Percentiles rank a stretch among this genome's conserved stretches.
Evolutionary conservation across 2,113 vertebrate species (phyloP).

Genomic region (Dipodomys ordii): DNA sequence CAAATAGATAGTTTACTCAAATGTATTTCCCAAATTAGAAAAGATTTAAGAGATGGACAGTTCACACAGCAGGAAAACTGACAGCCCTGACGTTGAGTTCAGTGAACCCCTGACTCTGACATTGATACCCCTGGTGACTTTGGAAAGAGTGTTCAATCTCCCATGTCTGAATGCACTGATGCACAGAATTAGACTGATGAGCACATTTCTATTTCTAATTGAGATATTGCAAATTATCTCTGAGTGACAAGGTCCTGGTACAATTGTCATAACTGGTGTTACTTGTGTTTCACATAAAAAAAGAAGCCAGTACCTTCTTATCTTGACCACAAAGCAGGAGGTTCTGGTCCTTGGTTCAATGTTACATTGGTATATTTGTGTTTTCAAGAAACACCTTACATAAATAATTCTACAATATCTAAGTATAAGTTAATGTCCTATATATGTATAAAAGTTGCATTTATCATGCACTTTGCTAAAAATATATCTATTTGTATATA

Average conservation of each 20-base stretch:
- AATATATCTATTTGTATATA: neutral
- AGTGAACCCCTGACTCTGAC: neutral
- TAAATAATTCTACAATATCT: neutral
- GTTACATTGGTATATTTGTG: neutral
- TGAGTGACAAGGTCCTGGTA: neutral
- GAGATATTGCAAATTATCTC: neutral
- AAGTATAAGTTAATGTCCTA: neutral
- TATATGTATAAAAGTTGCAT: neutral
- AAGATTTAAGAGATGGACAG: slow-evolving; percentile 38
- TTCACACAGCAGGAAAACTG: neutral
- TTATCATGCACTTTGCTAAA: neutral
- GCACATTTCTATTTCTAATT: neutral
- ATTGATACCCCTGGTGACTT: neutral
- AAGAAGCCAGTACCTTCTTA: neutral
- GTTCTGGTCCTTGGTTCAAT: too few relatives aligned
- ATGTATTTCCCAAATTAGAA: slow-evolving; percentile 40
- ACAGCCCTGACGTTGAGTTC: neutral
- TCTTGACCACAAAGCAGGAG: neutral
- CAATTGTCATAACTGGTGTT: too few relatives aligned
- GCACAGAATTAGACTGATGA: neutral
- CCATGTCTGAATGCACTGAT: neutral
- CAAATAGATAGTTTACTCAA: slow-evolving; percentile 3
- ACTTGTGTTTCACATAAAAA: neutral
- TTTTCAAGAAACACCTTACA: neutral
- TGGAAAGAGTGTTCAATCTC: neutral